These are phyloP conservation scores for Aspidapion aeneum DNA, from an alignment of 2,888 invertebrate species.

Conservation along the genomic window DNA sequence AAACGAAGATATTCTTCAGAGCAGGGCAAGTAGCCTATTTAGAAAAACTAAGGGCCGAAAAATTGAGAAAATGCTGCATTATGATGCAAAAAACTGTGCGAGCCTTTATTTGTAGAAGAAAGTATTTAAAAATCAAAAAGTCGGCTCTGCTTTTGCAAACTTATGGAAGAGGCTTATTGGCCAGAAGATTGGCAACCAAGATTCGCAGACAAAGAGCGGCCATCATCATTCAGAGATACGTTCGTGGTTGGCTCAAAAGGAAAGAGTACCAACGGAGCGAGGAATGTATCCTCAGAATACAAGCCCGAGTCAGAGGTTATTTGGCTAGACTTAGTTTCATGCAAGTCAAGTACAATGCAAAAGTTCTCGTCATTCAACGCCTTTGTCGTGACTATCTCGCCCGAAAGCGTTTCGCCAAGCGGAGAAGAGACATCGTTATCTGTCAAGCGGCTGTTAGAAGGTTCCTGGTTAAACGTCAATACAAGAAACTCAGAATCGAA, in stretches of 20 bases:
- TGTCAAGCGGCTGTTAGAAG: constrained; percentile 72
- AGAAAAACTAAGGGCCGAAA: constrained; percentile 88
- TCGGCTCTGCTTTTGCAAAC: constrained; percentile 74
- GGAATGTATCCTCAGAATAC: constrained; percentile 62
- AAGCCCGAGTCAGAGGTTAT: constrained; percentile 70
- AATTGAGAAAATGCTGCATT: constrained; percentile 79
- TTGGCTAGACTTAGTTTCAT: constrained; percentile 64
- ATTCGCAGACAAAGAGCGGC: constrained; percentile 73
- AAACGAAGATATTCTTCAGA: constrained; percentile 96
- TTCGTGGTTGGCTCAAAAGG: constrained; percentile 80
- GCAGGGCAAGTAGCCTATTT: constrained; percentile 97
- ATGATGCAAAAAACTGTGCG: constrained; percentile 89
- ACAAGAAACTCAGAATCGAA: constrained; percentile 86
- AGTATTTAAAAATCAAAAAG: constrained; percentile 64
- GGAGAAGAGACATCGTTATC: constrained; percentile 63
- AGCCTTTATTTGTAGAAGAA: constrained; percentile 73
- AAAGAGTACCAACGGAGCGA: constrained; percentile 61
- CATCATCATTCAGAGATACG: constrained; percentile 73
- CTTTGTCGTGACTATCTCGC: constrained; percentile 79
- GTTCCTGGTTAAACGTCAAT: constrained; percentile 76
- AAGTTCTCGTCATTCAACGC: constrained; percentile 76
- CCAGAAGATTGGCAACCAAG: constrained; percentile 67
- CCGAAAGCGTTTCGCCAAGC: constrained; percentile 61
- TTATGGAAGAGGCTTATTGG: constrained; percentile 77
- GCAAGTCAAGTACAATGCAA: constrained; percentile 48